Evolutionary conservation across 2,113 vertebrate species (phyloP), one percentile per base, ranked within the genome.

Genomic region (Dendropsophus ebraccatus): DNA sequence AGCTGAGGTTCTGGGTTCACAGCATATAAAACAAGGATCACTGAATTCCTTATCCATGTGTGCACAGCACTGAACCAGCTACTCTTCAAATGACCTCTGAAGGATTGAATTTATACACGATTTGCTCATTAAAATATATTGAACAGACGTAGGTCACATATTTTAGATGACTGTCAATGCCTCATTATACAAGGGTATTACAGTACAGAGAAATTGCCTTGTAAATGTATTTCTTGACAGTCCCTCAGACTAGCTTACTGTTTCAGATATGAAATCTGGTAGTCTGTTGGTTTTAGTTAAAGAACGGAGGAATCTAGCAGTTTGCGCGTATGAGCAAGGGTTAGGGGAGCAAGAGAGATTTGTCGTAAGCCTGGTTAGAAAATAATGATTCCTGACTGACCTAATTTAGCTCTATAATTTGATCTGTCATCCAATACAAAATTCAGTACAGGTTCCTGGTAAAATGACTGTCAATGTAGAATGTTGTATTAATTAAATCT

Each of bases 91-190:
- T 86, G 84, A 86, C 84, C 84, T 86, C 76, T 69, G 62, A 41
- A 69, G 76, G 32, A 80, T 52, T 86, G 65, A 86, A 80, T 70
- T 56, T 60, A 86, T 80, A 77, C 76, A 86, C 76, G 65, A 19
- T 79, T 86, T 70, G 60, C 58, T 86, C 84, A 86, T 86, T 86
- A 86, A 86, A 86, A 86, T 86, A 86, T 86, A 86, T 79, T 80
- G 84, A 72, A 77, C 62, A 41, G 76, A 69, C 75, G 16, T 58
- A 79, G 84, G 84, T 86, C 84, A 80, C 84, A 86, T 86, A 80
- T 86, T 86, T 86, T 72, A 80, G 75, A 80, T 86, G 84, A 86
- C 84, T 86, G 65, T 72, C 84, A 86, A 86, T 86, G 76, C 60
- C 76, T 86, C 84, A 86, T 86, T 86, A 86, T 86, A 65, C 76